These are phyloP conservation scores for Galeopterus variegatus DNA, from an alignment of 2,113 vertebrate genomes.

Conservation along the genomic window DNA sequence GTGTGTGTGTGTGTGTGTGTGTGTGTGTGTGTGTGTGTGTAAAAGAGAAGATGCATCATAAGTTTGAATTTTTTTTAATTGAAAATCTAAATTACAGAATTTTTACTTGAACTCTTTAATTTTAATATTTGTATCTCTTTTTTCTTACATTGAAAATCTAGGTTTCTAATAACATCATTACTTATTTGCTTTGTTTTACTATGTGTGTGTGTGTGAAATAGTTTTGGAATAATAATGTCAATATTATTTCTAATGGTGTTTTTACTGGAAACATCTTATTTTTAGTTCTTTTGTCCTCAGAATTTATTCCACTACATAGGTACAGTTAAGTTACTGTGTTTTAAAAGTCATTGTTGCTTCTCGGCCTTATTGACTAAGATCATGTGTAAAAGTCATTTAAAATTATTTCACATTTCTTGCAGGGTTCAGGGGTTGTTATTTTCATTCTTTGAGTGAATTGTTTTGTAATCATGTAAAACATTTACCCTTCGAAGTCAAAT, in stretches of 20 bases:
- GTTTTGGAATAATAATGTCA: background rate
- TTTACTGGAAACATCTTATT: constrained; percentile 11
- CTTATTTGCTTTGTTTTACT: background rate
- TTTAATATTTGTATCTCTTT: background rate
- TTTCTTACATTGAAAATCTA: background rate
- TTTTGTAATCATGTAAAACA: background rate
- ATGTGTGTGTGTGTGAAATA: background rate
- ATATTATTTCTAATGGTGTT: background rate
- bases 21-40: background rate
- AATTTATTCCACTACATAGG: background rate
- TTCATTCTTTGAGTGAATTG: background rate
- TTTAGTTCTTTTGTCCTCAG: background rate
- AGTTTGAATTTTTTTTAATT: constrained; percentile 22
- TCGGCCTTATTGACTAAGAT: too few relatives aligned
- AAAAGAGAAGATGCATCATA: background rate
- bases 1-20: background rate
- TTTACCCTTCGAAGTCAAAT: background rate
- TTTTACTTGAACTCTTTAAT: constrained; percentile 17
- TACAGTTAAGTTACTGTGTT: background rate
- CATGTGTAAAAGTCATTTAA: too few relatives aligned
- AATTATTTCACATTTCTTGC: background rate
- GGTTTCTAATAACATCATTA: background rate
- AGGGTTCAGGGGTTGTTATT: background rate
- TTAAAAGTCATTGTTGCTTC: background rate
- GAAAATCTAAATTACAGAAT: constrained; percentile 36